Evolutionary conservation across 2,797 vertebrate species (phyloP).

Genomic region (Euphonia xanthogaster): DNA sequence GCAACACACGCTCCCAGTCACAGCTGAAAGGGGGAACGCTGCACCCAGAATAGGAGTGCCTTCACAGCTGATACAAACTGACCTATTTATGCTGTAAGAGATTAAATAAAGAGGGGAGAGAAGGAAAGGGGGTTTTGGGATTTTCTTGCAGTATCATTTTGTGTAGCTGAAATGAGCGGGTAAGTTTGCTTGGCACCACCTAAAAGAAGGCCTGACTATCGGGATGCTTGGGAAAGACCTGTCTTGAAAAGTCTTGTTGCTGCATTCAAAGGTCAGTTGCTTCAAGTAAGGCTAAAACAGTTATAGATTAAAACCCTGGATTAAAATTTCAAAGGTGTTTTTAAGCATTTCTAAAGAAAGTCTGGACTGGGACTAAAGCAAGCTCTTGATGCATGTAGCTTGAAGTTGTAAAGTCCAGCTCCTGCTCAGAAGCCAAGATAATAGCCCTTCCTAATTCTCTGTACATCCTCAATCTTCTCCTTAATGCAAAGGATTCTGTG

Average conservation of each 20-base stretch:
- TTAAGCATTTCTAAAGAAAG: not conserved
- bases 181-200: not conserved
- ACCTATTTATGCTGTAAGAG: not conserved
- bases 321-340: not conserved
- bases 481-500: not conserved
- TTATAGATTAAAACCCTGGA: not conserved
- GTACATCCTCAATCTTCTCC: not conserved
- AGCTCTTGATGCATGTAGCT: not conserved
- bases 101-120: accelerated
- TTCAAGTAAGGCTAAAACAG: not conserved
- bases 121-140: accelerated
- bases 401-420: not conserved
- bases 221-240: accelerated
- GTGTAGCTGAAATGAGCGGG: not conserved
- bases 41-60: not conserved
- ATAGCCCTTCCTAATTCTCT: not conserved
- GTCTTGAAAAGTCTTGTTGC: not conserved
- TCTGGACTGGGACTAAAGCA: not conserved
- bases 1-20: accelerated
- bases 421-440: not conserved
- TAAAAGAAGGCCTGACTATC: too few species aligned
- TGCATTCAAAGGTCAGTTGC: not conserved
- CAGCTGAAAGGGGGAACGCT: not conserved
- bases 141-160: accelerated
- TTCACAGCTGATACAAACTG: not conserved